Evolutionary conservation across 2,888 invertebrate species (phyloP), one percentile per base, ranked within the genome.

Genomic region (Invenusta paracnida): DNA sequence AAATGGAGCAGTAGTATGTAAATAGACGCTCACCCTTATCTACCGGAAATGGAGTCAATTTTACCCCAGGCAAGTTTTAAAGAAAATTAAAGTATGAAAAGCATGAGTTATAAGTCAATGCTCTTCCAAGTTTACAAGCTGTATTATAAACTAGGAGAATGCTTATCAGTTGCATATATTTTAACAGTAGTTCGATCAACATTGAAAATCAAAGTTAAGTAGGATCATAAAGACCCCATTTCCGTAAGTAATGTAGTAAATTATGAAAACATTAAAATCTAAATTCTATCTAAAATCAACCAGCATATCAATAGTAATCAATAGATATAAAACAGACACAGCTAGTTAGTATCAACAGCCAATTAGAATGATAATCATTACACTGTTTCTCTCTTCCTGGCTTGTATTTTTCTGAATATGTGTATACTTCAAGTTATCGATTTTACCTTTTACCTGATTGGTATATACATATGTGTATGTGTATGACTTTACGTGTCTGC

Each of bases 11-110:
- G n/a, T n/a, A n/a, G n/a, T n/a, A n/a, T n/a, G n/a, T n/a, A n/a
- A n/a, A n/a, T n/a, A n/a, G n/a, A n/a, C n/a, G n/a, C n/a, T n/a
- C 48, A 48, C 48, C 48, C 73, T 73, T 73, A 73, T 73, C 73
- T 73, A 73, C 73, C 73, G 73, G 73, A 73, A 73, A 48, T 48
- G 48, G 17, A 17, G 48, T 48, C 48, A 48, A 48, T 48, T 48
- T 48, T 5, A 48, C 48, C 48, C 48, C 5, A 48, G 17, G 73
- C 25, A 73, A 13, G 73, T 73, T 5, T 23, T 73, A 73, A 5
- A 73, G 25, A 2, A 73, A 73, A 73, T n/a, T 73, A 73, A 73
- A 73, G 73, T 73, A 73, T 73, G 73, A 73, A 73, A 73, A 23
- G 73, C 73, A 5, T 73, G 73, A 73, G 73, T 73, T n/a, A 73